phyloP scores from a whole-genome alignment of 2,888 invertebrate species.

The Thymelicus acteon region DNA sequence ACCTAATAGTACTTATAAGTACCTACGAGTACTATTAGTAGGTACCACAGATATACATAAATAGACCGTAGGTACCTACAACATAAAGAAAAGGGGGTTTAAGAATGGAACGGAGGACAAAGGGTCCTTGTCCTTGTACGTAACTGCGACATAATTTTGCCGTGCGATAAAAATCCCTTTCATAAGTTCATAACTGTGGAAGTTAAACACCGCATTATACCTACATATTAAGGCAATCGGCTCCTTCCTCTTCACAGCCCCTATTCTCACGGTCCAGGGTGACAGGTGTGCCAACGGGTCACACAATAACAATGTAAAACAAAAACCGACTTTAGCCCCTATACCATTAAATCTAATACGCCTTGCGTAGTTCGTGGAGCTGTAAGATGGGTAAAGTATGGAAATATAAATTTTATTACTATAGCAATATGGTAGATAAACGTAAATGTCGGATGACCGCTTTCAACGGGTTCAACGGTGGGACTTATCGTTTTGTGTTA shows the following conservation, averaged over 20 bases:
- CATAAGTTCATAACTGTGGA: conserved; percentile 30
- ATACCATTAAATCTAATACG: not conserved
- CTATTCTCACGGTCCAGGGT: conserved; percentile 49
- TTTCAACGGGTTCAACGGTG: conserved; percentile 14
- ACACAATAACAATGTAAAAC: conserved; percentile 4
- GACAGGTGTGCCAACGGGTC: conserved; percentile 49
- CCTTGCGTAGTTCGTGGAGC: not conserved
- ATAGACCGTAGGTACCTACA: not conserved
- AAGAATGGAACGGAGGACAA: not conserved
- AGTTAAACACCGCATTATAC: conserved; percentile 39
- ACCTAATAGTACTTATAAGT: no score
- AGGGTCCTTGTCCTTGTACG: not conserved
- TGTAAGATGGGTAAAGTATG: not conserved
- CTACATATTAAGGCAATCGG: conserved; percentile 44
- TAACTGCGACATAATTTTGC: conserved; percentile 27
- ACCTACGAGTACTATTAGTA: no score
- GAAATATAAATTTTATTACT: conserved; percentile 14
- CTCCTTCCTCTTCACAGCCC: conserved; percentile 47
- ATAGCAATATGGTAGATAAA: not conserved
- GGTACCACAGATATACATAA: no score
- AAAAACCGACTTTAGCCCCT: conserved; percentile 8
- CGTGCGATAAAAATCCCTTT: conserved; percentile 19
- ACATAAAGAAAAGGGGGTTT: not conserved
- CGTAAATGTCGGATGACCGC: not conserved
- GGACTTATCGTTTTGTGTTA: conserved; percentile 31